Conservation (phyloP, 2,888 invertebrate genomes). For the Meandrusa payeni region DNA sequence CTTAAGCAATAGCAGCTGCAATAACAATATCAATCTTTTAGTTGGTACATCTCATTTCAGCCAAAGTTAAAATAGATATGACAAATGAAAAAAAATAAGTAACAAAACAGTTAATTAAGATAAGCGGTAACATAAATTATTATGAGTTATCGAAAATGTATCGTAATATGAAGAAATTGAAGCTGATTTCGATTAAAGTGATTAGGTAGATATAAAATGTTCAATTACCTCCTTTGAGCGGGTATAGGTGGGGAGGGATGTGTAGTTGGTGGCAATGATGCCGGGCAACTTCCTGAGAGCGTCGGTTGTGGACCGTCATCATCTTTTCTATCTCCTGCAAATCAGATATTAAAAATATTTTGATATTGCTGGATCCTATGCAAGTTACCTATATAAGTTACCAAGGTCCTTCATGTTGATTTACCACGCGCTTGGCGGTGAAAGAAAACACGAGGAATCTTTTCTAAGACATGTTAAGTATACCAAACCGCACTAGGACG, state of each 20-base stretch:
- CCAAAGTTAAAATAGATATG: conserved; percentile 13
- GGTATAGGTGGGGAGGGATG: conserved; percentile 70
- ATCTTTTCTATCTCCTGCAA: conserved; percentile 57
- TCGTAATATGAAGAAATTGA: conserved; percentile 9
- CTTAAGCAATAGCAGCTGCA: conserved; percentile 81
- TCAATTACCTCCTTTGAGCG: conserved; percentile 71
- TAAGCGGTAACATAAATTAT: conserved; percentile 22
- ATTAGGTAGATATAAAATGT: neutral
- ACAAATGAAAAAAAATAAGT: conserved; percentile 23
- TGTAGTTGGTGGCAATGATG: conserved; percentile 59
- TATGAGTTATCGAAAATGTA: conserved; percentile 22
- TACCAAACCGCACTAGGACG: too few relatives aligned
- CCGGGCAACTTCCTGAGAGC: conserved; percentile 69
- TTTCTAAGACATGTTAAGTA: too few relatives aligned
- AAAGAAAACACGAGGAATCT: too few relatives aligned
- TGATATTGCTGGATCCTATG: too few relatives aligned
- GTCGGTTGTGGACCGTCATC: conserved; percentile 53
- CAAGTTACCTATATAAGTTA: too few relatives aligned
- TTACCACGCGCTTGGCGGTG: too few relatives aligned
- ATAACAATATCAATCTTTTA: conserved; percentile 61
- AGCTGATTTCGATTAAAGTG: conserved; percentile 11
- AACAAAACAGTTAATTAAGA: conserved; percentile 24
- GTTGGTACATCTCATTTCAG: conserved; percentile 43
- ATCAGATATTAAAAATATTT: conserved; percentile 1
- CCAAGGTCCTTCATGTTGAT: too few relatives aligned